Percentiles rank a stretch among this genome's conserved stretches.
These are phyloP conservation scores for Vidua macroura DNA, from an alignment of 2,113 vertebrate species.

Conservation along the genomic window DNA sequence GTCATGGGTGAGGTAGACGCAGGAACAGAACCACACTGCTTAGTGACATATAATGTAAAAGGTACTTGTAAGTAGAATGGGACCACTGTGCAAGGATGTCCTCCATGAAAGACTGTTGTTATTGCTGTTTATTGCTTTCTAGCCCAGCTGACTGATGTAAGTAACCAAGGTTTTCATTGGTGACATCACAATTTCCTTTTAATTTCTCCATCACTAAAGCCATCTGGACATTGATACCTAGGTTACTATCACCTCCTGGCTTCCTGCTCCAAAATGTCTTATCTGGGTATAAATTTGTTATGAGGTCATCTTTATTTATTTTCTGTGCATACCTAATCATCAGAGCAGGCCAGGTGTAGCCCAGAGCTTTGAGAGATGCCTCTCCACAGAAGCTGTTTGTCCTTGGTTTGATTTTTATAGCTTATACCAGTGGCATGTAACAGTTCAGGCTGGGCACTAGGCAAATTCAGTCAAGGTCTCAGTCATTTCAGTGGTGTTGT, in stretches of 20 bases:
- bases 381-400: not conserved
- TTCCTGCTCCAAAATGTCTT: not conserved
- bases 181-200: not conserved
- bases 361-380: not conserved
- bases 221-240: not conserved
- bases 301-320: not conserved
- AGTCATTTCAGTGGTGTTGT: not conserved
- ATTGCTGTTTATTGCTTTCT: not conserved
- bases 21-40: not conserved
- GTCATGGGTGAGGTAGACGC: not conserved
- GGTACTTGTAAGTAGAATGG: accelerated
- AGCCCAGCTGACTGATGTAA: not conserved
- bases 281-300: not conserved
- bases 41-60: not conserved
- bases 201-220: not conserved
- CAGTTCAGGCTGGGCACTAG: not conserved
- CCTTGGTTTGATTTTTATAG: not conserved
- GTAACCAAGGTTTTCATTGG: not conserved
- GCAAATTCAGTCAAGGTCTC: not conserved
- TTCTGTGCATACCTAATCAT: not conserved
- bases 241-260: not conserved
- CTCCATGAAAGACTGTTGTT: not conserved
- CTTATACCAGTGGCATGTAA: not conserved
- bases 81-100: not conserved
- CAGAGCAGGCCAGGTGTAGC: not conserved